A percentile compares a stretch with the other conserved stretches of the same genome.
Evolutionary conservation across 2,797 vertebrate species (phyloP).

Genomic region (Poecilia gillii): DNA sequence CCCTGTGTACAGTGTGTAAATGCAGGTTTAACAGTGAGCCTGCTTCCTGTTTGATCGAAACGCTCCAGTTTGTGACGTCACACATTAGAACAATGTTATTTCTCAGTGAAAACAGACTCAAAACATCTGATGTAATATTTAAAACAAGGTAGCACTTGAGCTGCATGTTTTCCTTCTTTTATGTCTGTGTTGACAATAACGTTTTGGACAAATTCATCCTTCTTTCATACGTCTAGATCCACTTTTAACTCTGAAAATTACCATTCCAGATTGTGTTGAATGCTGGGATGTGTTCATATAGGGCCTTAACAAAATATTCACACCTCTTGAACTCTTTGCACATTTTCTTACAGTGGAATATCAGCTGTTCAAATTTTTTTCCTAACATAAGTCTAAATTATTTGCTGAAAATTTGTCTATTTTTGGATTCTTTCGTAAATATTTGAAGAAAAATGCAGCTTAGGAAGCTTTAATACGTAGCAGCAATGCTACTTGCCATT

Average conservation of each 20-base stretch:
- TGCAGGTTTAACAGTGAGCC: conserved; percentile 7
- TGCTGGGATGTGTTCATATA: not conserved
- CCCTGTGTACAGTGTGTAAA: conserved; percentile 12
- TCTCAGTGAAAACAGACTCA: not conserved
- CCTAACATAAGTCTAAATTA: not conserved
- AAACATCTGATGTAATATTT: not conserved
- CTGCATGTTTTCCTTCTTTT: not conserved
- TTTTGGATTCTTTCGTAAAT: no score
- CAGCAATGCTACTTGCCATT: no score
- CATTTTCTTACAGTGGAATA: not conserved
- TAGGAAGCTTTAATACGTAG: no score
- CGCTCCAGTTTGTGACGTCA: not conserved
- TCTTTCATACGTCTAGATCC: not conserved
- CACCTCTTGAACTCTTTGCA: not conserved
- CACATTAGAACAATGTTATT: not conserved
- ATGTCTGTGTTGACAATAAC: not conserved
- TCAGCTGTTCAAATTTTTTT: not conserved
- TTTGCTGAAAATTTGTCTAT: not conserved
- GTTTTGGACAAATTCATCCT: not conserved
- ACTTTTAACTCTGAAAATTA: not conserved
- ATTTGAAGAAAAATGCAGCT: no score
- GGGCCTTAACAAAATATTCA: not conserved
- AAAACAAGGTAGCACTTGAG: not conserved
- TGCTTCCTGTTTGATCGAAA: conserved; percentile 2
- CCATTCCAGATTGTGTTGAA: not conserved